Conservation (phyloP, 1,140 invertebrate genomes). For the Brachionus asplanchnoidis region DNA sequence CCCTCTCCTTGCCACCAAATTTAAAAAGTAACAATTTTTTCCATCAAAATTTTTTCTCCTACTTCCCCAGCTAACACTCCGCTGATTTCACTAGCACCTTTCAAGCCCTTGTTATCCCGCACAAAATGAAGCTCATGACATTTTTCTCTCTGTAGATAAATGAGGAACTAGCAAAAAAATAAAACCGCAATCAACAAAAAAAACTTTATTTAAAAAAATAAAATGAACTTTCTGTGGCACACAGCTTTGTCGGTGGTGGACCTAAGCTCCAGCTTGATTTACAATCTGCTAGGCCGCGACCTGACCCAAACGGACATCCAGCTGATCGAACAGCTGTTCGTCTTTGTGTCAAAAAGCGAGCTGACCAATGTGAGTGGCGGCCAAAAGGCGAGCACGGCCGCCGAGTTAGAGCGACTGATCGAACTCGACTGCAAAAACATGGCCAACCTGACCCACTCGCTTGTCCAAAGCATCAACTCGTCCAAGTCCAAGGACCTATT, state of each 20-base stretch:
- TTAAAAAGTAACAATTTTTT: too few relatives aligned
- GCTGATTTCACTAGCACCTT: too few relatives aligned
- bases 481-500: slow-evolving; percentile 17
- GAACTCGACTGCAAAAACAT: not conserved
- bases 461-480: not conserved
- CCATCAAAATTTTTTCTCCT: too few relatives aligned
- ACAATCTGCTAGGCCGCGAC: slow-evolving; percentile 29
- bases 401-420: not conserved
- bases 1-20: too few relatives aligned
- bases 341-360: too few relatives aligned
- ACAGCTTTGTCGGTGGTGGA: slow-evolving; percentile 24
- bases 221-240: slow-evolving; percentile 37
- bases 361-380: not conserved
- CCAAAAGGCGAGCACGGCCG: not conserved
- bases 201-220: not conserved
- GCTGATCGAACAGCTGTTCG: too few relatives aligned
- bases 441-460: not conserved
- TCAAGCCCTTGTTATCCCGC: too few relatives aligned
- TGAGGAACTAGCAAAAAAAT: not conserved
- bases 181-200: not conserved
- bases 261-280: not conserved
- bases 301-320: slow-evolving; percentile 7
- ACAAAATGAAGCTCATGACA: too few relatives aligned
- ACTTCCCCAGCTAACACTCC: too few relatives aligned
- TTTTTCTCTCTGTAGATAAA: not conserved